Base-by-base conservation (phyloP, 2,113 vertebrate species). In the Phasianus colchicus region DNA sequence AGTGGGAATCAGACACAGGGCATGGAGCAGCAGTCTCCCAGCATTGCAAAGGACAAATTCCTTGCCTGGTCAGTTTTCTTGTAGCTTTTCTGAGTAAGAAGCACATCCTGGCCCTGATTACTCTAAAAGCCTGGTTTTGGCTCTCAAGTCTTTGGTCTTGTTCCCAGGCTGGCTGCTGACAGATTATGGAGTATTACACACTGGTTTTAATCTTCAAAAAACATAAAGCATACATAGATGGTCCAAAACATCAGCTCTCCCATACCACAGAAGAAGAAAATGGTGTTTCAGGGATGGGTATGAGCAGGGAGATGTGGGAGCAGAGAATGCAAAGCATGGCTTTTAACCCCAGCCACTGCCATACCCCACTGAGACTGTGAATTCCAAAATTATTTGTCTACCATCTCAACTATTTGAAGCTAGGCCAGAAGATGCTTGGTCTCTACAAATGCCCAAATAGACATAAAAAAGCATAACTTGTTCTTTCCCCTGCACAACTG, bases 91-190 rank as follows among this genome's bases (percentile, higher is more conserved):
- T 71, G 77, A 92, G 75, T 77, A 69, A 86, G 83, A 94, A 94
- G 57, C 52, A 86, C 69, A 58, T 91, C 71, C 91, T 80, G 71
- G 82, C 84, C 78, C 77, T 91, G 71, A 91, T 88, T 89, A 87
- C 90, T 93, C 85, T 92, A 95, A 70, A 84, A 94, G 86, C 82
- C 89, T 82, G 48, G 19, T 57, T 93, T 95, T 93, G 82, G 87
- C 89, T 94, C 82, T 94, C 82, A 75, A 69, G 81, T 76, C 58
- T 73, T 89, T 92, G 82, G 87, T 93, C 60, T 92, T 52, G 80
- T 92, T 93, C 83, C 90, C 90, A 70, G 90, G 65, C 48, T 92
- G 90, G 80, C 76, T 92, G 92, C 90, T 96, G 96, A 96, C 93
- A 95, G 88, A 38, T 88, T 74, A 71, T 64, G 76, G 88, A 86